Base-by-base conservation (phyloP, 2,113 vertebrate genomes). In the Halichoeres trimaculatus region DNA sequence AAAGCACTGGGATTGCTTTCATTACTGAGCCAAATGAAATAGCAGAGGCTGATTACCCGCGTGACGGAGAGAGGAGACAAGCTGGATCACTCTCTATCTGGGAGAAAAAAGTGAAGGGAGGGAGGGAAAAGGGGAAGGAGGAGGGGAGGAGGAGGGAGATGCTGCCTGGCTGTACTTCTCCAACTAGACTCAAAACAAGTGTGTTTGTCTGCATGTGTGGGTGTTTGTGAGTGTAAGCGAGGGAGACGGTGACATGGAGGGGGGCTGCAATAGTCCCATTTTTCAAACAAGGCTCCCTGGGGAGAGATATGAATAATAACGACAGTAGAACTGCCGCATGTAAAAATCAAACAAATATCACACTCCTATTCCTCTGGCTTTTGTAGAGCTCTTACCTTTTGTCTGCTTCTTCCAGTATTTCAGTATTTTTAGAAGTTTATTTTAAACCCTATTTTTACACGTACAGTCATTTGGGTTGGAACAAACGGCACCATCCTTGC, bases 11-110 rank as follows among this genome's bases (percentile, higher is more conserved):
- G 90, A 94, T 93, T 93, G 93, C 89, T 93, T 94, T 93, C 90
- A 94, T 94, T 94, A 93, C 85, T 9, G 80, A 87, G 89, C 81
- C 91, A 92, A 94, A 93, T 93, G 88, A 93, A 92, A 94, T 85
- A 82, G 88, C 81, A 61, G 87, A 85, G 90, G 87, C 86, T 93
- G 92, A 94, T 93, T 93, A 93, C 89, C 85, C 86, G 85, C 79
- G 85, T 91, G 92, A 93, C 87, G 64, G 78, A 78, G 84, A 84
- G 86, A 63, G 81, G 81, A 90, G 89, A 78, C 70, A 70, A 78
- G 80, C 79, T 64, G 86, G 85, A 90, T 91, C 85, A 47, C 69
- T 88, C 64, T 76, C 74, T 72, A 16, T 78, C 82, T 77, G 74
- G 70, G 72, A 64, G 65, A 77, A 80, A 45, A 58, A 74, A 72